Evolutionary conservation across 2,888 invertebrate species (phyloP).

Genomic region (Tetranychus piercei): DNA sequence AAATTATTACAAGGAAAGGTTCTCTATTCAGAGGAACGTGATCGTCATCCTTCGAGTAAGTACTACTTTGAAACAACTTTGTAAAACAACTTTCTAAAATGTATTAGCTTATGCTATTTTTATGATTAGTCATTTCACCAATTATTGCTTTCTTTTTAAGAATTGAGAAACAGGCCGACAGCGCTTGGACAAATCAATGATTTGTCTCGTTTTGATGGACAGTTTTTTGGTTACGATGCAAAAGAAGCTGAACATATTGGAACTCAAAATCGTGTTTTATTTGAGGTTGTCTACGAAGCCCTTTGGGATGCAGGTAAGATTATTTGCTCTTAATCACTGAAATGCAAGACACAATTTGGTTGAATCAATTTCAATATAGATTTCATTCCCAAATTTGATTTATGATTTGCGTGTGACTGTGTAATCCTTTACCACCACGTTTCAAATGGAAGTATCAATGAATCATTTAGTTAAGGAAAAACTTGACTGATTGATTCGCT

Average conservation of each 20-base stretch:
- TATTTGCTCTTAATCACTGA: background rate
- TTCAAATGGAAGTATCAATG: too few species aligned
- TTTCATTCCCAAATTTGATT: too few species aligned
- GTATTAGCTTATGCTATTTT: background rate
- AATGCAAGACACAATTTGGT: background rate
- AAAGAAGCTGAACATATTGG: background rate
- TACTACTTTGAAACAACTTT: background rate
- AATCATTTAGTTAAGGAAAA: too few species aligned
- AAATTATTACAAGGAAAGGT: conserved; percentile 6
- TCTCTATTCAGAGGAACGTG: conserved; percentile 38
- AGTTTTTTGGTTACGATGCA: background rate
- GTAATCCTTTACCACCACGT: too few species aligned
- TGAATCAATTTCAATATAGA: too few species aligned
- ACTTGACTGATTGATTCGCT: too few species aligned
- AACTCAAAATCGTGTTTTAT: background rate
- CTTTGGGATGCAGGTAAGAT: conserved; percentile 11
- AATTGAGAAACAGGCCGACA: background rate
- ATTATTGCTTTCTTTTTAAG: background rate
- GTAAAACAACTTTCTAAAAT: background rate
- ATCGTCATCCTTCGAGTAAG: conserved; percentile 40
- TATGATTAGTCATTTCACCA: background rate
- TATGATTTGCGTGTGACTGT: too few species aligned
- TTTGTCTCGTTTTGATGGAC: background rate
- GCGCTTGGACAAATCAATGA: background rate
- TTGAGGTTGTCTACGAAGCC: conserved; percentile 10